A percentile compares a stretch with the other conserved stretches of the same genome.
Conservation (phyloP, 2,888 invertebrate genomes). For the Heliconius ismenius region DNA sequence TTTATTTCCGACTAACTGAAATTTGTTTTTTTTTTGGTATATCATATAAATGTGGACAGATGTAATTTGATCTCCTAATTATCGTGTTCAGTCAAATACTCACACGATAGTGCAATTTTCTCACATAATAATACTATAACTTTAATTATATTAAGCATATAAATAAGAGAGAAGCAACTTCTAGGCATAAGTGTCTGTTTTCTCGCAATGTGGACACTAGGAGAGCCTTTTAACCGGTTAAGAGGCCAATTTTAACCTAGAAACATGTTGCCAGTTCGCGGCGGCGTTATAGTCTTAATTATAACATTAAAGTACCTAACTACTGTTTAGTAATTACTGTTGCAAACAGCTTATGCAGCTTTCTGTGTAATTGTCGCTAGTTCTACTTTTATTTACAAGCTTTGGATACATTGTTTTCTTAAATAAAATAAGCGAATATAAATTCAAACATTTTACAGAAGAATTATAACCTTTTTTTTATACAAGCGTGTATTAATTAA, state of each 20-base stretch:
- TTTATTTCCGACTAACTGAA: no score
- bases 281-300: conserved; percentile 25
- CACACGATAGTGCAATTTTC: not conserved
- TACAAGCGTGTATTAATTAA: no score
- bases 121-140: not conserved
- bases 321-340: conserved; percentile 6
- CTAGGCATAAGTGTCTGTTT: not conserved
- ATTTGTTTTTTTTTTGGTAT: not conserved
- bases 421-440: not conserved
- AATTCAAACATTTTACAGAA: not conserved
- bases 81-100: not conserved
- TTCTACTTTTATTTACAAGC: not conserved
- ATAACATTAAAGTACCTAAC: conserved; percentile 21
- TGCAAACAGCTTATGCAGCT: conserved; percentile 15
- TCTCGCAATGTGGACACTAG: conserved; percentile 5
- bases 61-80: not conserved
- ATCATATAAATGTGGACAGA: no score
- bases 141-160: not conserved
- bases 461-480: no score
- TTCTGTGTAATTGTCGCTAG: conserved; percentile 12
- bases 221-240: conserved; percentile 27
- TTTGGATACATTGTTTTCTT: not conserved
- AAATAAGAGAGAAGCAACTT: not conserved
- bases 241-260: conserved; percentile 31
- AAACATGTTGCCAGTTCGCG: conserved; percentile 22